Conservation (phyloP, 2,888 invertebrate genomes). For the Mythimna lalbum region DNA sequence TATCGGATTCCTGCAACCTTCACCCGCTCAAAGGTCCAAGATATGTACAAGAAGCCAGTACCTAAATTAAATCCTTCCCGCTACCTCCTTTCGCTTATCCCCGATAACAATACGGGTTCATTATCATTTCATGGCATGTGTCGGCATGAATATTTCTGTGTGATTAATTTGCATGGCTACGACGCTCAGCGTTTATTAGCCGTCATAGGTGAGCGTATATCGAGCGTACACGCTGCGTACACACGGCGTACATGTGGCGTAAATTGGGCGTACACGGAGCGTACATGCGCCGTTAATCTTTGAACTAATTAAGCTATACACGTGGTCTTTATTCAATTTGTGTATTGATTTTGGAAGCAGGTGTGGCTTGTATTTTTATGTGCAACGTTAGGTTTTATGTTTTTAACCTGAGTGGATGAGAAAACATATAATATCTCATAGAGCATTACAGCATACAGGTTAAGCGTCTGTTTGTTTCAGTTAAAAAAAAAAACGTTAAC, state of each 20-base stretch:
- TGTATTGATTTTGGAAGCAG: conserved; percentile 26
- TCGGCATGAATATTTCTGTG: conserved; percentile 89
- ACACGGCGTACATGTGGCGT: conserved; percentile 10
- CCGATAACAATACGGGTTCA: conserved; percentile 80
- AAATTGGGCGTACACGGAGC: conserved; percentile 16
- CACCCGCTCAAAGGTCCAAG: too few relatives aligned
- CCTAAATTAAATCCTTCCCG: conserved; percentile 30
- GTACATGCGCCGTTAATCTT: conserved; percentile 53
- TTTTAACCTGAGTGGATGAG: neutral
- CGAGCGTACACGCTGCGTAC: conserved; percentile 32
- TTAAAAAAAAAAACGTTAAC: too few relatives aligned
- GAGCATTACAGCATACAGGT: too few relatives aligned
- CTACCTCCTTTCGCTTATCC: conserved; percentile 57
- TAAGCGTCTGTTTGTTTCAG: neutral
- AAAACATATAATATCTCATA: neutral
- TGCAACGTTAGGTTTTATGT: conserved; percentile 1
- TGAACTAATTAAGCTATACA: conserved; percentile 54
- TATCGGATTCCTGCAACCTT: too few relatives aligned
- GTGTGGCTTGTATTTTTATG: conserved; percentile 29
- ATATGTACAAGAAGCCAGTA: neutral
- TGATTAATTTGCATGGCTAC: conserved; percentile 86
- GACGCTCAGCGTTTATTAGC: conserved; percentile 81
- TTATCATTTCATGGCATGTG: conserved; percentile 90
- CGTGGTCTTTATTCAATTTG: conserved; percentile 25
- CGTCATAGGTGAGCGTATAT: conserved; percentile 69